Evolutionary conservation across 2,113 vertebrate genomes (phyloP).

Genomic region (Climacteris rufus): DNA sequence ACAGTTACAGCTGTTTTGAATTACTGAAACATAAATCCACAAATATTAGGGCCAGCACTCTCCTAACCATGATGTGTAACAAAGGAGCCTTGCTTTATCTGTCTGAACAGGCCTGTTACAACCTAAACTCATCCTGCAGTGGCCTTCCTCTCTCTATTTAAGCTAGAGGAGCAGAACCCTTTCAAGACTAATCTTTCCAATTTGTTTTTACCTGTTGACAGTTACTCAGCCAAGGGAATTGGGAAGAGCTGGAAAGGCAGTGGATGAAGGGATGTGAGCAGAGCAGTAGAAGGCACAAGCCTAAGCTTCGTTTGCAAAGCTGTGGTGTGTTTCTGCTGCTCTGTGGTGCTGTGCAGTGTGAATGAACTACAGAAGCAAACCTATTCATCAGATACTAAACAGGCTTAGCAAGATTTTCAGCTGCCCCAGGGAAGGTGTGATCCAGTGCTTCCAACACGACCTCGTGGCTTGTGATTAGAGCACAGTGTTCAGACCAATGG

Average conservation of each 20-base stretch:
- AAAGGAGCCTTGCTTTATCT: neutral
- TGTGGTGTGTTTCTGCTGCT: neutral
- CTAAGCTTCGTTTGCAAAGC: neutral
- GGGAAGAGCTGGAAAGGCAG: neutral
- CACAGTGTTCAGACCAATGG: neutral
- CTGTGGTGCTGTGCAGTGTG: neutral
- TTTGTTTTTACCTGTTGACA: neutral
- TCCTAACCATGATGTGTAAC: neutral
- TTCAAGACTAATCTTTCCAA: neutral
- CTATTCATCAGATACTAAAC: neutral
- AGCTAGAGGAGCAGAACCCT: neutral
- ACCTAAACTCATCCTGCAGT: neutral
- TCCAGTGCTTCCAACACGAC: neutral
- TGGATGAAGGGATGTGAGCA: neutral
- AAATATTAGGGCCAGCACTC: neutral
- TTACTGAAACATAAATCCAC: neutral
- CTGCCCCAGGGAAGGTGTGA: neutral
- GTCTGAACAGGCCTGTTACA: neutral
- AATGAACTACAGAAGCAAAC: neutral
- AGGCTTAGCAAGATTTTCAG: neutral
- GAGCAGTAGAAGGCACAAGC: neutral
- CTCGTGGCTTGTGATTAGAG: neutral
- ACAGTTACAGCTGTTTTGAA: neutral
- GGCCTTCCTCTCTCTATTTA: neutral
- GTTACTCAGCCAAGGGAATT: neutral